A percentile compares a stretch with the other conserved stretches of the same genome.
Conservation (phyloP, 2,888 invertebrate genomes). For the Stegana nigrithorax region DNA sequence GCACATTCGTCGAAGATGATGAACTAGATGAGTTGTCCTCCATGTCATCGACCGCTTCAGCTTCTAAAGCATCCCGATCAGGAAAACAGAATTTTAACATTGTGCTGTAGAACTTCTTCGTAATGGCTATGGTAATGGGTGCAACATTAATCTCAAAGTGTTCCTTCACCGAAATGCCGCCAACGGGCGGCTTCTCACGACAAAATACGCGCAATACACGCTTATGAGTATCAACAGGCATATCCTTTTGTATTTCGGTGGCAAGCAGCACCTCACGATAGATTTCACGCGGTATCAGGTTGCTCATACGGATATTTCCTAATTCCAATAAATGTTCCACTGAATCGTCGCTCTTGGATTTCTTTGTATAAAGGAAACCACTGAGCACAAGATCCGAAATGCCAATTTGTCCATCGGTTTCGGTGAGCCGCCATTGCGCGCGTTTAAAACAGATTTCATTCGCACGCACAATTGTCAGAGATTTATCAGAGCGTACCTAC, state of each 20-base stretch:
- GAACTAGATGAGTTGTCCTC: slow-evolving; percentile 71
- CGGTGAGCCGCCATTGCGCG: slow-evolving; percentile 97
- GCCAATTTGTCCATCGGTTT: slow-evolving; percentile 97
- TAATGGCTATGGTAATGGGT: slow-evolving; percentile 90
- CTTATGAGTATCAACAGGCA: slow-evolving; percentile 88
- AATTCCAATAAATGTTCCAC: slow-evolving; percentile 97
- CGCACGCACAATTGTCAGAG: slow-evolving; percentile 82
- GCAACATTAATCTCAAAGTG: slow-evolving; percentile 99
- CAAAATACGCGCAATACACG: slow-evolving; percentile 95
- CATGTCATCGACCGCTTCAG: slow-evolving; percentile 73
- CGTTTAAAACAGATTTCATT: slow-evolving; percentile 98
- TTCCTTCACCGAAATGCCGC: slow-evolving; percentile 99
- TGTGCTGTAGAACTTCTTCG: slow-evolving; percentile 96
- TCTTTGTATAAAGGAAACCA: slow-evolving; percentile 97
- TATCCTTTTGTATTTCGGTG: slow-evolving; percentile 82
- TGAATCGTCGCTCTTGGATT: slow-evolving; percentile 95
- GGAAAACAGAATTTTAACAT: slow-evolving; percentile 99
- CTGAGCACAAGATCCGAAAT: slow-evolving; percentile 95
- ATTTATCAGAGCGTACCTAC: slow-evolving; percentile 74
- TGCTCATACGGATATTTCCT: slow-evolving; percentile 95
- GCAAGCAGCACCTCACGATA: slow-evolving; percentile 90
- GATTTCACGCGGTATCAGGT: slow-evolving; percentile 92
- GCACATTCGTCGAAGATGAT: slow-evolving; percentile 69
- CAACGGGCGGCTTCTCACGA: slow-evolving; percentile 94
- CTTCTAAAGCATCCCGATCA: slow-evolving; percentile 87